Evolutionary conservation across 2,797 vertebrate species (phyloP).

Genomic region (Urocyon cinereoargenteus): DNA sequence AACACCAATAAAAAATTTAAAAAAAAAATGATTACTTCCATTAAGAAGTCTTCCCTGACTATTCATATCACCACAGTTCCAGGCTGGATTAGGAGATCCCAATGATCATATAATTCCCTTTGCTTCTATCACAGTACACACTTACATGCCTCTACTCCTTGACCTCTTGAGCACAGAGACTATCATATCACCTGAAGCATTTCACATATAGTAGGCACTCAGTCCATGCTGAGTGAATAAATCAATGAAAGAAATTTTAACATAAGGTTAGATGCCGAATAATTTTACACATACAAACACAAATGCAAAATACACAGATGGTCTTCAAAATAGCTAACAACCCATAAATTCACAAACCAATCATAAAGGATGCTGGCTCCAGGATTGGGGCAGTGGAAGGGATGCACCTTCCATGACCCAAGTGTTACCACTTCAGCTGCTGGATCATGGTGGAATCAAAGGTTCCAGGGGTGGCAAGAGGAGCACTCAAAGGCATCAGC

Average conservation of each 20-base stretch:
- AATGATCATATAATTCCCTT: background rate
- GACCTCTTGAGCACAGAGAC: background rate
- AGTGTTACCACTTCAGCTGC: background rate
- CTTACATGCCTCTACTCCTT: background rate
- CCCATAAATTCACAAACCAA: background rate
- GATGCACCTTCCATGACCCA: background rate
- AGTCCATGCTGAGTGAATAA: background rate
- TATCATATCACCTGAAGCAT: background rate
- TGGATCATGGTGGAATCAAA: background rate
- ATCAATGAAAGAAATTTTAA: conserved; percentile 1
- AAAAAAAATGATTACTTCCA: background rate
- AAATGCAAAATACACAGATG: background rate
- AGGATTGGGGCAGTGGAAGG: background rate
- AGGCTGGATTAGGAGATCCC: background rate
- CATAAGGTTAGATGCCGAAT: background rate
- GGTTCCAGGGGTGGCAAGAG: background rate
- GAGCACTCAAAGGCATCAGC: background rate
- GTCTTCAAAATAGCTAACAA: background rate
- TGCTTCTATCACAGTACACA: background rate
- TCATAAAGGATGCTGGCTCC: background rate
- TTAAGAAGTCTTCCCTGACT: background rate
- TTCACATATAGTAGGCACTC: background rate
- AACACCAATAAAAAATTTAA: too few species aligned
- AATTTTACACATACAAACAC: background rate
- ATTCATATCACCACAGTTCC: background rate